phyloP scores from a whole-genome alignment of 2,113 vertebrate species.

The Ceyx melanurus region DNA sequence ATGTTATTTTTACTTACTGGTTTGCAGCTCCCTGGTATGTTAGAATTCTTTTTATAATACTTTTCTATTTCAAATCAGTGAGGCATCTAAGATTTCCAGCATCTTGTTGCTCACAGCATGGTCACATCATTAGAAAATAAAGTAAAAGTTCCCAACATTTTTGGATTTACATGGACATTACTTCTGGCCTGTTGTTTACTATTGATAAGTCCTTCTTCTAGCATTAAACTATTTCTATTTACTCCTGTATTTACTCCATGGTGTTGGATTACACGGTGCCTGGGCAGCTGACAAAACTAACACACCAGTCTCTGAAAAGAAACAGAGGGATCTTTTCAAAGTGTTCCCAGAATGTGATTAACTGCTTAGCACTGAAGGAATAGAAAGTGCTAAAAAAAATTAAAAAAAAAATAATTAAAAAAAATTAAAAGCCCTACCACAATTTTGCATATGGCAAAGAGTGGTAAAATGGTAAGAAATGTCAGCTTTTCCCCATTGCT shows the following conservation, averaged over 20 bases:
- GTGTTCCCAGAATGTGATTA: constrained; percentile 30
- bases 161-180: neutral
- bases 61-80: neutral
- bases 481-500: neutral
- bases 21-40: neutral
- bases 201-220: neutral
- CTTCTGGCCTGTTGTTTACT: neutral
- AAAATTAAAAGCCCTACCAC: neutral
- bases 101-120: neutral
- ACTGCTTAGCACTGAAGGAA: neutral
- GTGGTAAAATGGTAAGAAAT: neutral
- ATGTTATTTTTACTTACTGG: neutral
- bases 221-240: neutral
- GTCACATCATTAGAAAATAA: neutral
- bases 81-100: neutral
- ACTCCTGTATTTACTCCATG: neutral
- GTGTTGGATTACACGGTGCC: neutral
- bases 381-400: neutral
- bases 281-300: neutral
- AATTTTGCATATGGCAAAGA: constrained; percentile 16
- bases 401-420: neutral
- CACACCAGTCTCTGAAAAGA: constrained; percentile 20
- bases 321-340: constrained; percentile 11
- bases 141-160: neutral
- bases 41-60: neutral